A percentile compares a stretch with the other conserved stretches of the same genome.
Evolutionary conservation across 2,113 vertebrate species (phyloP).

Genomic region (Bambusicola thoracicus): DNA sequence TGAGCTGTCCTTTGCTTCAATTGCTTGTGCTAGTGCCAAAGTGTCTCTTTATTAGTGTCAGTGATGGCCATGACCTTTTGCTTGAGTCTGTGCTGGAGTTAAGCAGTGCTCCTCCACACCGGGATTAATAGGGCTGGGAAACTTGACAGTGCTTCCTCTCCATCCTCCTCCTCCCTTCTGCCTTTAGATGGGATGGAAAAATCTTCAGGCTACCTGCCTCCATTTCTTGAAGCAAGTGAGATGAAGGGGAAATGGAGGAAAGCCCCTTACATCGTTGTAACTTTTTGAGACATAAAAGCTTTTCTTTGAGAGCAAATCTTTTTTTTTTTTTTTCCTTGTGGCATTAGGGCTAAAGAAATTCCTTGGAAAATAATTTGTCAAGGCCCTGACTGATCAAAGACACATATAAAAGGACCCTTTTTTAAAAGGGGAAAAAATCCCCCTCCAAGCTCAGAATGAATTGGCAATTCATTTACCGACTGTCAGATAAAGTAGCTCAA

Average conservation of each 20-base stretch:
- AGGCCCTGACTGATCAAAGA: slow-evolving; percentile 79
- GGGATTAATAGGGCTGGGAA: neutral
- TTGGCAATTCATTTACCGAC: slow-evolving; percentile 80
- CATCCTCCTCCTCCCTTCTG: neutral
- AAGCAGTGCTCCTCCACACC: neutral
- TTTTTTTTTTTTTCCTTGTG: slow-evolving; percentile 10
- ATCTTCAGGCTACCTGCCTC: neutral
- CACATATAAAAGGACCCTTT: slow-evolving; percentile 74
- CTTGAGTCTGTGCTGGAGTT: neutral
- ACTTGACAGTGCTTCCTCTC: neutral
- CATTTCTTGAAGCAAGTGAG: neutral
- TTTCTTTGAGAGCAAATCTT: slow-evolving; percentile 66
- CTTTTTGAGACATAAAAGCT: slow-evolving; percentile 74
- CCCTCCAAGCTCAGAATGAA: slow-evolving; percentile 74
- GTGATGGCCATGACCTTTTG: slow-evolving; percentile 47
- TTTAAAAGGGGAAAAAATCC: slow-evolving; percentile 44
- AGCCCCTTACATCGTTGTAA: neutral
- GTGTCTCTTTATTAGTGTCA: neutral
- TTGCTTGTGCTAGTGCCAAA: neutral
- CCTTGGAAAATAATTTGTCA: slow-evolving; percentile 84
- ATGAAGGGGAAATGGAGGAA: slow-evolving; percentile 30
- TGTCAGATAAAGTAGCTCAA: slow-evolving; percentile 80
- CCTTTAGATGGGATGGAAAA: neutral
- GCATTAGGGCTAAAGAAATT: slow-evolving; percentile 77
- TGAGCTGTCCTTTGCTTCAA: neutral